Conservation (phyloP, 1,140 invertebrate species). For the Polypedilum vanderplanki region DNA sequence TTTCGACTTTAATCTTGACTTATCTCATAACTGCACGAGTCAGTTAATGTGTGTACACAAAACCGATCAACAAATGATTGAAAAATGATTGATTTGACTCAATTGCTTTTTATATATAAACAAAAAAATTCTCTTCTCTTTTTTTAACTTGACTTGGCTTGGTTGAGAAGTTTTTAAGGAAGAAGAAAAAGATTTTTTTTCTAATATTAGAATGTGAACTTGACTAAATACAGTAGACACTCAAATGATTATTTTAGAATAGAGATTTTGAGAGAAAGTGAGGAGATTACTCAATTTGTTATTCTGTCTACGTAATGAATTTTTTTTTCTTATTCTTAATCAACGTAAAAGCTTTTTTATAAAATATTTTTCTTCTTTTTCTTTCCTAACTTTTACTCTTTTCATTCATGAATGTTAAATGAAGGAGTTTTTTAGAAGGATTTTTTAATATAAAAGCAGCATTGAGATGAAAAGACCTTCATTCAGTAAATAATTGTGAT, state of each 20-base stretch:
- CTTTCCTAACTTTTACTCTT: background rate
- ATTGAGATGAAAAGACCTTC: background rate
- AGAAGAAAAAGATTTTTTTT: no score
- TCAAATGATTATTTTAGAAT: no score
- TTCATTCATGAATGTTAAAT: background rate
- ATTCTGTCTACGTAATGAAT: no score
- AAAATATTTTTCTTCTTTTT: background rate
- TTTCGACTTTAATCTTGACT: no score
- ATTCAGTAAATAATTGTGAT: background rate
- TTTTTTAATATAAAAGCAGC: background rate
- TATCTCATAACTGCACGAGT: no score
- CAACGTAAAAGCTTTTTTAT: background rate
- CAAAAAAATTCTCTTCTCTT: background rate
- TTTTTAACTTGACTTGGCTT: background rate
- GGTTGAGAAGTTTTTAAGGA: no score
- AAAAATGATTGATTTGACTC: slow-evolving; percentile 13
- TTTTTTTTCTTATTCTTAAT: no score
- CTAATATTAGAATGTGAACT: no score
- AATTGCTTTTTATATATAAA: slow-evolving; percentile 9
- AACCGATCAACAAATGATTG: background rate
- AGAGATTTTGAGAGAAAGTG: no score
- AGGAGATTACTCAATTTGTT: no score
- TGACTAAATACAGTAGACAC: no score
- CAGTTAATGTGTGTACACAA: no score
- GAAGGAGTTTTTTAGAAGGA: background rate